Base-by-base conservation (phyloP, 1,140 invertebrate genomes). In the Anastatus disparis region DNA sequence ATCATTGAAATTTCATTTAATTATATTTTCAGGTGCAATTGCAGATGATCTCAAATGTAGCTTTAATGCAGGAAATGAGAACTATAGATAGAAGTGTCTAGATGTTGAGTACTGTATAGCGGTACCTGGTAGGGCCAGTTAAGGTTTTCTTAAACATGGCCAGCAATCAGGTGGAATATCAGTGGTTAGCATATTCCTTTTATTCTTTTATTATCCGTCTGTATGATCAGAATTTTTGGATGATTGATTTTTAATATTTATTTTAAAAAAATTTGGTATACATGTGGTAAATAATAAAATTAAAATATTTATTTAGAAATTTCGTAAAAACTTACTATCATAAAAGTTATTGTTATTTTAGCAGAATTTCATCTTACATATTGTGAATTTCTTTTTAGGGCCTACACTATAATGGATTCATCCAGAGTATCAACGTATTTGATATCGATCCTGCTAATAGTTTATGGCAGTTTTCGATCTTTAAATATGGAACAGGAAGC, bases 391-490 rank as follows among this genome's bases (percentile, higher is more conserved):
- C 13, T 52, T 82, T 86, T 27, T 77, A 91, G 95, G 95, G 95
- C 94, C 55, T 96, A 97, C 83, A 94, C 95, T 78, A 94, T 98
- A 80, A 95, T 98, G 92, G 97, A 98, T 88, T 97, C 96, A 46
- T 97, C 95, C 67, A 89, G 96, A 77, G 94, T 99, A 52, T 98
- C 96, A 52, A 98, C 97, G 74, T 98, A 97, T 87, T 89, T 98
- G 74, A 98, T 99, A 85, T 97, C 96, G 66, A 98, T 99, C 88
- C 89, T 98, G 75, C 90, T 99, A 48, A 99, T 99, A 77, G 96
- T 99, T 10, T 99, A 99, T 85, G 97, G 97, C 77, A 97, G 96
- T 85, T 93, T 91, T 85, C 93, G 95, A 78, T 96, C 94, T 62
- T 85, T 97, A 66, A 97, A 97, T 83, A 95, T 97, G 92, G 95